Percentiles rank a stretch among this genome's conserved stretches.
Conservation (phyloP, 1,140 invertebrate species). For the Adelges cooleyi region DNA sequence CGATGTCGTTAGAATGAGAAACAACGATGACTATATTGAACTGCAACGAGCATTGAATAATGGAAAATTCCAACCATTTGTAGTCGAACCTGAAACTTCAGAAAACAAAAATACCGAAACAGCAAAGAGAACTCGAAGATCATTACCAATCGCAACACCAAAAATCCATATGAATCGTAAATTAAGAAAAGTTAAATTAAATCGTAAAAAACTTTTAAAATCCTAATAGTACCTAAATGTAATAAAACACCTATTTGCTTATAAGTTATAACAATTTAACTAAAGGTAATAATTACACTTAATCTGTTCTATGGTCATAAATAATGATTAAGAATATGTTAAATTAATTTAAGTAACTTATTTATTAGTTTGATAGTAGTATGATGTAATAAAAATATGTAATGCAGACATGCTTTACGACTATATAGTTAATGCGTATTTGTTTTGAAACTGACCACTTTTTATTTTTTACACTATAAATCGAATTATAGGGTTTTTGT, state of each 20-base stretch:
- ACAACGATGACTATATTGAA: constrained; percentile 8
- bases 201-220: background rate
- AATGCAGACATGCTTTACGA: too few relatives aligned
- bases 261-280: too few relatives aligned
- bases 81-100: background rate
- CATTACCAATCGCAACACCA: background rate
- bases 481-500: too few relatives aligned
- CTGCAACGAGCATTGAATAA: constrained; percentile 8
- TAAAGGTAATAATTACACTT: background rate
- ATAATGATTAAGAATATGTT: background rate
- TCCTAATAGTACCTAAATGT: background rate
- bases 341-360: background rate
- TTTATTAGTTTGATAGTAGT: background rate
- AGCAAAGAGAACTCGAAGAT: background rate
- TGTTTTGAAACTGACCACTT: too few relatives aligned
- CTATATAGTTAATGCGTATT: too few relatives aligned
- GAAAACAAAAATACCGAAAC: background rate
- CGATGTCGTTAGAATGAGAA: constrained; percentile 16
- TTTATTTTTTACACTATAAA: too few relatives aligned
- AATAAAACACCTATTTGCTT: too few relatives aligned
- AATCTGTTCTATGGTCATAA: constrained; percentile 13
- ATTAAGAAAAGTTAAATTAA: constrained; percentile 10
- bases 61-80: background rate
- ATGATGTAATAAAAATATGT: too few relatives aligned
- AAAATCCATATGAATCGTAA: background rate